A percentile compares a stretch with the other conserved stretches of the same genome.
Evolutionary conservation across 1,140 invertebrate species (phyloP).

Genomic region (Heliconius melpomene): DNA sequence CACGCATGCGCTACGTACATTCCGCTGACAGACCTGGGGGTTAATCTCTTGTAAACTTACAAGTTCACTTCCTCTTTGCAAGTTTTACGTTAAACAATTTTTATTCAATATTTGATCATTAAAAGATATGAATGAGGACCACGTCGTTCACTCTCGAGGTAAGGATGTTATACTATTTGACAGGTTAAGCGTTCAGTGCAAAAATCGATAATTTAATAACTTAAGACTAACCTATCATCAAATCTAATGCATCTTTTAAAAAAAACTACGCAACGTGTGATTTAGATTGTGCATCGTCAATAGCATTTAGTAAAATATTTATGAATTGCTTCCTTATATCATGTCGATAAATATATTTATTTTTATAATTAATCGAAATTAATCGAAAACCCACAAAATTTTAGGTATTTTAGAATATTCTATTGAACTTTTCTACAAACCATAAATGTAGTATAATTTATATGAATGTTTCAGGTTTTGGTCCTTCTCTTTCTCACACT

Average conservation of each 20-base stretch:
- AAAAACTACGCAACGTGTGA: background rate
- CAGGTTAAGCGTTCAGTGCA: conserved; percentile 32
- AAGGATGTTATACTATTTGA: conserved; percentile 56
- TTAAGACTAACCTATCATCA: conserved; percentile 63
- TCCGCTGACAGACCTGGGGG: conserved; percentile 45
- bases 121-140: conserved; percentile 86
- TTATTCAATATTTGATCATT: conserved; percentile 62
- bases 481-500: conserved; percentile 89
- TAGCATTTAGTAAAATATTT: background rate
- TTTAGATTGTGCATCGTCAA: background rate
- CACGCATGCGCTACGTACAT: conserved; percentile 55
- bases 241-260: conserved; percentile 6
- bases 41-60: conserved; percentile 51
- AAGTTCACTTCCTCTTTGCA: conserved; percentile 43
- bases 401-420: too few species aligned
- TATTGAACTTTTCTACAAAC: too few species aligned
- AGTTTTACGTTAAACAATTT: conserved; percentile 53
- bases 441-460: background rate
- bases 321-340: background rate
- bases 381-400: too few species aligned
- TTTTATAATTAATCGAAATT: background rate
- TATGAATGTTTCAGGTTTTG: conserved; percentile 83
- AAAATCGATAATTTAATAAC: conserved; percentile 76
- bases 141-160: conserved; percentile 88
- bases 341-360: background rate